Conservation (phyloP, 2,113 vertebrate genomes). For the Microtus ochrogaster region DNA sequence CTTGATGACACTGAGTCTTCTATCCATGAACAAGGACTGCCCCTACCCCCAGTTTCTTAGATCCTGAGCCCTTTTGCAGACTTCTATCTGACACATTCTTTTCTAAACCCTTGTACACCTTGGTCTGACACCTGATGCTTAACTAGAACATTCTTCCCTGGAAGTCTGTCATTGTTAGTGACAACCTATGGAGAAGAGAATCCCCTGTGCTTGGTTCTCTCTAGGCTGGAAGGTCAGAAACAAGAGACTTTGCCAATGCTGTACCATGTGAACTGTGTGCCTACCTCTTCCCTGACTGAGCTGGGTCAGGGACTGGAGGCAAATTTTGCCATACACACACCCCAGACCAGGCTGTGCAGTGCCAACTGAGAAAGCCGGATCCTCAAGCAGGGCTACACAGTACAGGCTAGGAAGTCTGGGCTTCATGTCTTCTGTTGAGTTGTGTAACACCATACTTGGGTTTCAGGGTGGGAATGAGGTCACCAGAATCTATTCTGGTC, state of each 20-base stretch:
- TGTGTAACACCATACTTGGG: accelerated
- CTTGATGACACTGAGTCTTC: not conserved
- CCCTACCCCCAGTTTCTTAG: not conserved
- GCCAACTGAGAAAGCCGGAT: not conserved
- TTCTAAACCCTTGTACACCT: not conserved
- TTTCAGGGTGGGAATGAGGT: not conserved
- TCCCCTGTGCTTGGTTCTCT: too few species aligned
- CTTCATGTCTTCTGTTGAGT: too few species aligned
- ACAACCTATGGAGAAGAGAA: too few species aligned
- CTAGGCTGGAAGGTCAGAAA: not conserved
- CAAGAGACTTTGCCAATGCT: not conserved
- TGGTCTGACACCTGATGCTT: not conserved
- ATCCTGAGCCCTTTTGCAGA: not conserved
- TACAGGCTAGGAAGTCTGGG: not conserved
- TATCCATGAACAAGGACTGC: not conserved
- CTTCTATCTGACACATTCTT: not conserved
- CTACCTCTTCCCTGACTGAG: not conserved
- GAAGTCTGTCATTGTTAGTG: not conserved
- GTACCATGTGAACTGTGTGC: accelerated
- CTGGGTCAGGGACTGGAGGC: not conserved
- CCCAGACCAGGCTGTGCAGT: not conserved
- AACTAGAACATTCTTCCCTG: not conserved
- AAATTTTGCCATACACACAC: not conserved
- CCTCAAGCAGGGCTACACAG: not conserved
- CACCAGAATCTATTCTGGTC: not conserved